phyloP scores from a whole-genome alignment of 2,797 vertebrate species.

The Anguilla megastoma region DNA sequence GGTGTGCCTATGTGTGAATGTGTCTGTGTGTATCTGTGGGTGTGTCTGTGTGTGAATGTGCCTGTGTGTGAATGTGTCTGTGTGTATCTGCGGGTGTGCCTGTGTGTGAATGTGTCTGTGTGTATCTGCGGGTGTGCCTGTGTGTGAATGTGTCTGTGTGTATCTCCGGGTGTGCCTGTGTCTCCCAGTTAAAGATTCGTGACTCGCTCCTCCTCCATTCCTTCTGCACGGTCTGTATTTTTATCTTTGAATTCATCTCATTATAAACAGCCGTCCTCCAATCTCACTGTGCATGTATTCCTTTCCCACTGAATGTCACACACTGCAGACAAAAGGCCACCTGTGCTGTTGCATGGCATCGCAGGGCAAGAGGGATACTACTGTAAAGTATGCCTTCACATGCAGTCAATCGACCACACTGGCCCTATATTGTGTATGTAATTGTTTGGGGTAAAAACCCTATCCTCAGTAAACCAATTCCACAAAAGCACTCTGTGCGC shows the following conservation, averaged over 20 bases:
- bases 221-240: constrained; percentile 48
- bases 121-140: background rate
- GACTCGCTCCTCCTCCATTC: constrained; percentile 61
- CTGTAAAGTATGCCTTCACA: background rate
- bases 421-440: background rate
- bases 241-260: constrained; percentile 50
- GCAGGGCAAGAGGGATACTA: background rate
- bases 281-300: constrained; percentile 29
- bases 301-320: background rate
- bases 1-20: background rate
- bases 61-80: no score
- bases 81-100: no score
- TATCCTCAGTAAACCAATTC: background rate
- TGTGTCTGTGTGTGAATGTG: no score
- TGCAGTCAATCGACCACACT: background rate
- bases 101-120: background rate
- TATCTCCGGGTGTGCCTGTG: constrained; percentile 21
- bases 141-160: background rate
- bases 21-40: no score
- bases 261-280: constrained; percentile 49
- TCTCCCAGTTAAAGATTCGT: constrained; percentile 52
- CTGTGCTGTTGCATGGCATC: constrained; percentile 6
- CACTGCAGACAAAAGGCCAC: background rate
- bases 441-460: background rate
- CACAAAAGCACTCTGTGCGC: background rate